Evolutionary conservation across 2,797 vertebrate genomes (phyloP), one percentile per base, ranked within the genome.

Genomic region (Urosaurus nigricauda): DNA sequence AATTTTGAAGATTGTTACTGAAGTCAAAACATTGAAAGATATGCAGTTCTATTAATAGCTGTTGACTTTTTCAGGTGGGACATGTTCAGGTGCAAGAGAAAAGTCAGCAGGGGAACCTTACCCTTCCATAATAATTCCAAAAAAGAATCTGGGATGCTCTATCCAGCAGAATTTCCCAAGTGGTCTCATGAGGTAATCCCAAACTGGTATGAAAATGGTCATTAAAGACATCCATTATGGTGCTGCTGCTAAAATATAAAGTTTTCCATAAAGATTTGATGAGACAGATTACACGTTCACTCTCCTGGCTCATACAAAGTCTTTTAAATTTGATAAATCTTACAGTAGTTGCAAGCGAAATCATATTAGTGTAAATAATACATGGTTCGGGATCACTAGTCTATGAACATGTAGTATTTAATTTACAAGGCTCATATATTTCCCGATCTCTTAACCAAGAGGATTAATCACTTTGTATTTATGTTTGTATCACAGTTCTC

Each of bases 281-380:
- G 94, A 95, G 92, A 84, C 91, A 90, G 94, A 96, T 97, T 95
- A 96, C 94, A 96, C 94, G 95, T 96, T 96, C 93, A 94, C 96
- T 96, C 94, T 90, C 86, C 92, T 95, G 94, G 94, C 92, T 95
- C 94, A 90, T 91, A 91, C 90, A 92, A 96, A 95, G 93, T 93
- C 95, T 96, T 96, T 96, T 93, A 93, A 95, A 95, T 95, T 95
- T 94, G 92, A 94, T 96, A 95, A 97, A 96, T 94, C 96, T 95
- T 96, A 94, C 92, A 92, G 95, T 92, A 93, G 88, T 85, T 94
- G 92, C 71, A 95, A 86, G 85, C 93, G 93, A 92, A 94, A 92
- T 91, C 86, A 1, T 93, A 95, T 94, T 93, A 92, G 91, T 77
- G 92, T 96, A 95, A 96, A 97, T 97, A 96, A 96, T 95, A 91